A percentile compares a stretch with the other conserved stretches of the same genome.
phyloP scores from a whole-genome alignment of 2,797 vertebrate species.

The Columba guinea region DNA sequence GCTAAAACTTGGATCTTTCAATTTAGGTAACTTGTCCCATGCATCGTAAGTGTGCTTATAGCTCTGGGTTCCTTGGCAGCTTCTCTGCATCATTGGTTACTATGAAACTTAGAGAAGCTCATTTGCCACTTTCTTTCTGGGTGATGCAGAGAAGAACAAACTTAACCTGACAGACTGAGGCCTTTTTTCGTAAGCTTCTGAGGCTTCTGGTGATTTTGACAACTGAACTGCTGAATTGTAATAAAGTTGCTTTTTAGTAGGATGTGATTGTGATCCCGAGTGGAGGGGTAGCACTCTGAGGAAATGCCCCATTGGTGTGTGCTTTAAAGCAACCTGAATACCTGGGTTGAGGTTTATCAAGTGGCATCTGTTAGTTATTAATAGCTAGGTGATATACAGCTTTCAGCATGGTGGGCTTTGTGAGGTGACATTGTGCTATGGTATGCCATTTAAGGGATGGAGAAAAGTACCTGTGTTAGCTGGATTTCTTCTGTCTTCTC shows the following conservation, averaged over 20 bases:
- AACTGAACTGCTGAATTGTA: not conserved
- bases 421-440: not conserved
- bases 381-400: not conserved
- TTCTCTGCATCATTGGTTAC: not conserved
- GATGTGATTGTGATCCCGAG: rapidly evolving
- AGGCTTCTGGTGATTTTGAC: not conserved
- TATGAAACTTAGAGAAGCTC: not conserved
- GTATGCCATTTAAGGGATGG: not conserved
- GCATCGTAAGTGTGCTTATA: not conserved
- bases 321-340: not conserved
- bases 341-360: not conserved
- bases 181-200: not conserved
- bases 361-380: not conserved
- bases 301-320: rapidly evolving
- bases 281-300: not conserved
- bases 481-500: not conserved
- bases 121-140: not conserved
- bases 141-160: not conserved
- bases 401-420: not conserved
- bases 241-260: not conserved
- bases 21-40: not conserved
- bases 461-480: not conserved
- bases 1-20: not conserved
- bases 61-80: not conserved
- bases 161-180: not conserved